A percentile compares a stretch with the other conserved stretches of the same genome.
phyloP scores from a whole-genome alignment of 2,797 vertebrate genomes.

The Amniataba percoides region DNA sequence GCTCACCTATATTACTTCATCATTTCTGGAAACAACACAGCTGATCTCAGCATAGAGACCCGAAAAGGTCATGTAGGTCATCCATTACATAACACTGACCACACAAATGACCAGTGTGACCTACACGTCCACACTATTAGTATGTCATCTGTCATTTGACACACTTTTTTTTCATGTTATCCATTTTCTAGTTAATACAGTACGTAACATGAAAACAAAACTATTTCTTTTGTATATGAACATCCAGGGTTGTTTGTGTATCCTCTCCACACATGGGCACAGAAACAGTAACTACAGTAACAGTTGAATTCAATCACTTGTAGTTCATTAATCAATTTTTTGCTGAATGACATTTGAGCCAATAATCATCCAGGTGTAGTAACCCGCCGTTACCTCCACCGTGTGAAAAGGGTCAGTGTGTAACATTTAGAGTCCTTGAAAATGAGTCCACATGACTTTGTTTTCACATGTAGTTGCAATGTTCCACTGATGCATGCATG shows the following conservation, averaged over 20 bases:
- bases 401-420: slow-evolving; percentile 23
- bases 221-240: not conserved
- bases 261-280: no score
- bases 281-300: not conserved
- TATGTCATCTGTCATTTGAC: not conserved
- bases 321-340: not conserved
- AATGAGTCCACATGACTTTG: slow-evolving; percentile 29
- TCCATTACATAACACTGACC: slow-evolving; percentile 43
- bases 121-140: not conserved
- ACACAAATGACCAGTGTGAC: not conserved
- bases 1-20: not conserved
- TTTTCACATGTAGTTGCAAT: slow-evolving; percentile 45
- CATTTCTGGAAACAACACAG: not conserved
- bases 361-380: not conserved
- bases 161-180: not conserved
- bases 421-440: slow-evolving; percentile 5
- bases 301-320: not conserved
- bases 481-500: slow-evolving; percentile 23
- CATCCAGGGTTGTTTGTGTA: not conserved
- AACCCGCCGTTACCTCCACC: not conserved
- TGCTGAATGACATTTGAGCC: not conserved
- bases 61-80: slow-evolving; percentile 16
- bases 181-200: not conserved
- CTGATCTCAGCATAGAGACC: slow-evolving; percentile 18
- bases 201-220: not conserved